Percentiles rank a stretch among this genome's conserved stretches.
Evolutionary conservation across 2,888 invertebrate genomes (phyloP).

Genomic region (Nomada lathburiana): DNA sequence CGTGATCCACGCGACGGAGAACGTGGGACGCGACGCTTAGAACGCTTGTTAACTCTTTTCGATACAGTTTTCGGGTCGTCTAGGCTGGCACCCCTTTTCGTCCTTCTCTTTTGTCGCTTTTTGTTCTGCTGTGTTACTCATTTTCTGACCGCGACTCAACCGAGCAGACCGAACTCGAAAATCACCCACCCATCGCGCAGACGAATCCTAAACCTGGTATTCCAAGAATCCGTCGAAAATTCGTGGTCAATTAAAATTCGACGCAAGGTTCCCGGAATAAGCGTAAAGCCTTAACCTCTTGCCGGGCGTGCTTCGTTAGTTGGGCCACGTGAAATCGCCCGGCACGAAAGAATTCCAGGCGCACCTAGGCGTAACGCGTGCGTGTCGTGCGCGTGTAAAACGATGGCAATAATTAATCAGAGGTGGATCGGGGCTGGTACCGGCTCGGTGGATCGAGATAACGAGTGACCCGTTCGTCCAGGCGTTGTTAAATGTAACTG

Average conservation of each 20-base stretch:
- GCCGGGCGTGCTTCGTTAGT: conserved; percentile 35
- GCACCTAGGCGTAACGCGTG: conserved; percentile 20
- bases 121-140: no score
- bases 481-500: conserved; percentile 68
- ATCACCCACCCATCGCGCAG: neutral
- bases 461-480: conserved; percentile 47
- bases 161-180: neutral
- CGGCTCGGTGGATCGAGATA: conserved; percentile 41
- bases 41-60: neutral
- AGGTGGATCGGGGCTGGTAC: conserved; percentile 10
- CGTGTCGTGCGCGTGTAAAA: conserved; percentile 35
- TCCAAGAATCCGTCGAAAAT: conserved; percentile 25
- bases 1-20: conserved; percentile 19
- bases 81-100: neutral
- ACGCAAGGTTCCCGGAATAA: neutral
- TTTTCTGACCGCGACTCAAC: no score
- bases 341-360: conserved; percentile 12
- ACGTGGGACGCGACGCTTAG: conserved; percentile 18
- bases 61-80: neutral
- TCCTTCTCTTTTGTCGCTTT: neutral
- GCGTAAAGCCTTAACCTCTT: conserved; percentile 11
- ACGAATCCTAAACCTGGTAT: neutral
- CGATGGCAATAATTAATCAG: conserved; percentile 53
- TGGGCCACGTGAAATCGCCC: conserved; percentile 12
- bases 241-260: conserved; percentile 45